phyloP scores from a whole-genome alignment of 2,113 vertebrate genomes.

The Panthera uncia region DNA sequence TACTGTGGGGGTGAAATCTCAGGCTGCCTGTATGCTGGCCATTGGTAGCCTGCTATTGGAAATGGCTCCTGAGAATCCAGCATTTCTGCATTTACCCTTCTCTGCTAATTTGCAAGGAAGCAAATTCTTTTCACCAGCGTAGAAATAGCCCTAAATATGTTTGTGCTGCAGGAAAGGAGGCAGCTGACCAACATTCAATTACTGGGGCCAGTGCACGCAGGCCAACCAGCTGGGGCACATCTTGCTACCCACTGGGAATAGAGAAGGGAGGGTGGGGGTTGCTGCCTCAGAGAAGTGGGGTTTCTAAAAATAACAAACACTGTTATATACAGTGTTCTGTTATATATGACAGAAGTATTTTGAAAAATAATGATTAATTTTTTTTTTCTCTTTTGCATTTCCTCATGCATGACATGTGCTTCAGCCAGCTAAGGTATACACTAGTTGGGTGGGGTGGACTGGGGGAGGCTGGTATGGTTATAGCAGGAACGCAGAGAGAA shows the following conservation, averaged over 20 bases:
- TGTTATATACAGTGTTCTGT: neutral
- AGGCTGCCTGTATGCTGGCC: neutral
- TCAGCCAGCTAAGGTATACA: neutral
- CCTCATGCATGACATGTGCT: neutral
- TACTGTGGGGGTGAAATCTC: neutral
- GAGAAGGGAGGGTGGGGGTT: neutral
- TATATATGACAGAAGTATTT: neutral
- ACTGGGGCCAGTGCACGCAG: neutral
- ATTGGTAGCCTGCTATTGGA: neutral
- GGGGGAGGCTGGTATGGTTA: neutral
- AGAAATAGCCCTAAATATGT: neutral
- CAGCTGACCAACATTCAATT: neutral
- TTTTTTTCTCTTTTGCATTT: slow-evolving; percentile 9
- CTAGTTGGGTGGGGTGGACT: neutral
- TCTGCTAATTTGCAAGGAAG: neutral
- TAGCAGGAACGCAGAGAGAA: neutral
- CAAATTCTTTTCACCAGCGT: neutral
- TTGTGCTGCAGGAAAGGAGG: neutral
- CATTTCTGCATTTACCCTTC: neutral
- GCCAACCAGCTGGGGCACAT: neutral
- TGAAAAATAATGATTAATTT: neutral
- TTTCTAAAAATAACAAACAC: neutral
- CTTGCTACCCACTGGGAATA: neutral
- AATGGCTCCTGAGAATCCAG: neutral
- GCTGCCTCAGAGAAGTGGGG: neutral